Percentiles rank a stretch among this genome's conserved stretches.
Evolutionary conservation across 1,140 invertebrate species (phyloP).

Genomic region (Neodiprion virginianus): DNA sequence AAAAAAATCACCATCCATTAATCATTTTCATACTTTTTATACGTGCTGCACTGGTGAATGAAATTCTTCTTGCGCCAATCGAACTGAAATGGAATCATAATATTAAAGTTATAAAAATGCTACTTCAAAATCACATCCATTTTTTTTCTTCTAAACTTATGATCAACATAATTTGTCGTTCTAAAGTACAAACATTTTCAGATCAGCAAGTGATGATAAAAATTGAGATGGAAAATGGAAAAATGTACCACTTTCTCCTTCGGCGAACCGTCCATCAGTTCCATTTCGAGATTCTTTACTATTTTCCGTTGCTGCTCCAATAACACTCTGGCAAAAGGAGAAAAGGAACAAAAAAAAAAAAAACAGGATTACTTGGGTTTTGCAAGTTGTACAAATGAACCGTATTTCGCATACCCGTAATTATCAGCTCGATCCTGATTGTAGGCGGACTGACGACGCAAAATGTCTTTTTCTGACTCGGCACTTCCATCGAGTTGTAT

Average conservation of each 20-base stretch:
- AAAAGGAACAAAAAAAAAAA: not conserved
- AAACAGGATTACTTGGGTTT: not conserved
- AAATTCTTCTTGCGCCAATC: not conserved
- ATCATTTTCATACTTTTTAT: not conserved
- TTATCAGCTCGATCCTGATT: not conserved
- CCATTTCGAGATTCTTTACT: not conserved
- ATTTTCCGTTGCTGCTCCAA: not conserved
- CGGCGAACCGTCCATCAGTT: slow-evolving; percentile 1
- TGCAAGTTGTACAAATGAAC: not conserved
- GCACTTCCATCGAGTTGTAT: not conserved
- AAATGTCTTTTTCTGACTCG: not conserved
- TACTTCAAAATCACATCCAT: not conserved
- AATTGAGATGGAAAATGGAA: not conserved
- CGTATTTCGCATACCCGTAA: not conserved
- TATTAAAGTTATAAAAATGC: not conserved
- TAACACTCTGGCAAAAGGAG: not conserved
- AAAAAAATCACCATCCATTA: not conserved
- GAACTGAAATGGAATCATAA: not conserved
- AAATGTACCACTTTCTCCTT: not conserved
- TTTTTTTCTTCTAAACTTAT: not conserved
- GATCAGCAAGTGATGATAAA: not conserved
- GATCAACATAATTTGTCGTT: not conserved
- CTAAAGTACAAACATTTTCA: not conserved
- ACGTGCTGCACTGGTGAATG: not conserved
- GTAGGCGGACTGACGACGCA: not conserved